Conservation (phyloP, 2,797 vertebrate genomes). For the Typhlichthys subterraneus region DNA sequence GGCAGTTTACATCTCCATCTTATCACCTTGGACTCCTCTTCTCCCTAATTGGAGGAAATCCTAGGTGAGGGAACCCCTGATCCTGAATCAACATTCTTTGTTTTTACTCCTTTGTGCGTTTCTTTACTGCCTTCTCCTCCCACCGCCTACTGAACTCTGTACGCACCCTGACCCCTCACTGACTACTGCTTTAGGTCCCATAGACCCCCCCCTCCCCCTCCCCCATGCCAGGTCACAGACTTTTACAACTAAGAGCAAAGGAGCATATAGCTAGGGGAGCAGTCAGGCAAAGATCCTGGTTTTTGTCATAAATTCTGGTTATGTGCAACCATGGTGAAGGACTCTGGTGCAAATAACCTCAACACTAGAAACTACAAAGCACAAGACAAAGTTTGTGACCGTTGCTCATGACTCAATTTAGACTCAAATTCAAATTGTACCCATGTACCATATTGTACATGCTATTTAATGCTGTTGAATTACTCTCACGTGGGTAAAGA, state of each 20-base stretch:
- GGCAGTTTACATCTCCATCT: slow-evolving; percentile 39
- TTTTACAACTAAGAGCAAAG: slow-evolving; percentile 58
- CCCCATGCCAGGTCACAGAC: slow-evolving; percentile 48
- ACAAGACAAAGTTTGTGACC: too few species aligned
- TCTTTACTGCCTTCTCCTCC: slow-evolving; percentile 38
- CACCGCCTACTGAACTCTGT: slow-evolving; percentile 72
- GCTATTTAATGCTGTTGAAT: too few species aligned
- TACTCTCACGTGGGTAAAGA: too few species aligned
- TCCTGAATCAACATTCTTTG: slow-evolving; percentile 64
- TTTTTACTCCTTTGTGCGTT: slow-evolving; percentile 58
- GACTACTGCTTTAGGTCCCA: slow-evolving; percentile 45
- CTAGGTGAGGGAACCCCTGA: slow-evolving; percentile 44
- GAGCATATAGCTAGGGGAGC: slow-evolving; percentile 38
- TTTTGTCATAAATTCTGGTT: slow-evolving; percentile 57
- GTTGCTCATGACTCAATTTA: too few species aligned
- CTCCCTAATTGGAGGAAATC: slow-evolving; percentile 55
- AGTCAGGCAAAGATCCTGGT: slow-evolving; percentile 46
- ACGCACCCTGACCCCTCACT: slow-evolving; percentile 73
- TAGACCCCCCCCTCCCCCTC: too few species aligned
- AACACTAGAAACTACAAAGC: too few species aligned
- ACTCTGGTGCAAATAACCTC: slow-evolving; percentile 23
- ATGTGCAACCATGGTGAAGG: slow-evolving; percentile 47
- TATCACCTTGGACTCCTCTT: slow-evolving; percentile 48
- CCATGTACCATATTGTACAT: too few species aligned
- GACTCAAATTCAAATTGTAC: too few species aligned